phyloP scores from a whole-genome alignment of 35 echinoderm and acorn worm species.

The Nesometra sesokonis region DNA sequence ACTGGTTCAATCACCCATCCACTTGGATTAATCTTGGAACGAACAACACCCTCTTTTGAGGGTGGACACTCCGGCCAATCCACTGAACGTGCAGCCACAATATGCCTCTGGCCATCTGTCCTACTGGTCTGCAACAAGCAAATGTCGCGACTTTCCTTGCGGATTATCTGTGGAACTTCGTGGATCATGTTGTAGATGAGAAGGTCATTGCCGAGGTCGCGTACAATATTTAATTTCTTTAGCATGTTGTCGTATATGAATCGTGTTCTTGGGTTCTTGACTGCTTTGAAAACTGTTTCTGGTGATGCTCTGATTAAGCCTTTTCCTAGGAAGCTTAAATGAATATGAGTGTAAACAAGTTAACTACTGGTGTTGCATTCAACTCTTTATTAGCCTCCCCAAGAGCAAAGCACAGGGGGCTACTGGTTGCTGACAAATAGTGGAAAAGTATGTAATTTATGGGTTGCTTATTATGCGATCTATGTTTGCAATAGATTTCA shows the following conservation, averaged over 20 bases:
- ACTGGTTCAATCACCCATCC: constrained; percentile 87
- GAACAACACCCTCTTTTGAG: constrained; percentile 5
- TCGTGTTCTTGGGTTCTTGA: constrained; percentile 69
- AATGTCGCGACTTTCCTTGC: constrained; percentile 76
- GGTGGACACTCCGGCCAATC: constrained; percentile 56
- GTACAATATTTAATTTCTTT: constrained; percentile 47
- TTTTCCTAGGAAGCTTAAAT: constrained; percentile 70
- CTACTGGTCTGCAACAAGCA: constrained; percentile 64
- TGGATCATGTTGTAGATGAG: constrained; percentile 52
- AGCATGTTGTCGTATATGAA: constrained; percentile 96
- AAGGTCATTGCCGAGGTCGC: not conserved
- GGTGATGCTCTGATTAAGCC: constrained; percentile 71
- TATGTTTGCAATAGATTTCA: too few species aligned
- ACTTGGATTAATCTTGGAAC: constrained; percentile 54
- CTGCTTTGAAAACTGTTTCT: constrained; percentile 55
- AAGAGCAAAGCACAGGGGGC: not conserved
- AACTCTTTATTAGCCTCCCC: too few species aligned
- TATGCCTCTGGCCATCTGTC: constrained; percentile 46
- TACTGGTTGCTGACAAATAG: not conserved
- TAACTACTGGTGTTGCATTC: too few species aligned
- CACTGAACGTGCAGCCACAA: constrained; percentile 59
- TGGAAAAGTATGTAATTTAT: too few species aligned
- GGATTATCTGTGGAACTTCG: constrained; percentile 74
- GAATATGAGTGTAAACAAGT: not conserved
- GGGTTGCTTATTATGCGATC: too few species aligned